phyloP scores from a whole-genome alignment of 2,888 invertebrate species.

The Rhogogaster chlorosoma region DNA sequence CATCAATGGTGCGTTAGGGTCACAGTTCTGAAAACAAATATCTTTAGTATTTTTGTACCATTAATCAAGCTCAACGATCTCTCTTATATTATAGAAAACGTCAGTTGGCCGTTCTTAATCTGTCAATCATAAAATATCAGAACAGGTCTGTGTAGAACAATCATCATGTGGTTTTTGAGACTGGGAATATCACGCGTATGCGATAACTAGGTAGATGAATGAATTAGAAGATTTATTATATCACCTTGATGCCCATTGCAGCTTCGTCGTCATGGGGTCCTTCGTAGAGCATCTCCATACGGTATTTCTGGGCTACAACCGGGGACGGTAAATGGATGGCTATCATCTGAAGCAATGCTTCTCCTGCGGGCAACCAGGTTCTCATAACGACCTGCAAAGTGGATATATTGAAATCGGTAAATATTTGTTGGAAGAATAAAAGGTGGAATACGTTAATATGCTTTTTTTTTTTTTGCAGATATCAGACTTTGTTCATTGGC shows the following conservation, averaged over 20 bases:
- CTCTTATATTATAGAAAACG: neutral
- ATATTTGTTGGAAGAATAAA: neutral
- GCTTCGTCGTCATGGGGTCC: constrained; percentile 98
- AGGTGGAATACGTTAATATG: neutral
- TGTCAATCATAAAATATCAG: constrained; percentile 70
- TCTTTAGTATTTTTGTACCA: neutral
- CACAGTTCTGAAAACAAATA: constrained; percentile 86
- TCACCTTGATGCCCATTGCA: constrained; percentile 91
- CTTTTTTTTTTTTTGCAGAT: neutral
- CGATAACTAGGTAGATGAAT: neutral
- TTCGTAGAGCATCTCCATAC: constrained; percentile 99
- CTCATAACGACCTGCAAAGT: constrained; percentile 92
- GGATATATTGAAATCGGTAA: neutral
- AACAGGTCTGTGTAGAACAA: constrained; percentile 76
- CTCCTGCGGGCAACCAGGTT: constrained; percentile 99
- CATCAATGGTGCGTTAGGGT: constrained; percentile 98
- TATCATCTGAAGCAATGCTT: constrained; percentile 99
- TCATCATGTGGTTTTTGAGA: constrained; percentile 66
- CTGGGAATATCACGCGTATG: constrained; percentile 10
- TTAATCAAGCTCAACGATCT: neutral
- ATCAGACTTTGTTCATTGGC: constrained; percentile 65
- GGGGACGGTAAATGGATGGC: constrained; percentile 99
- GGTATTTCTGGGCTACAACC: constrained; percentile 98
- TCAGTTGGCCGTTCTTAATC: constrained; percentile 73
- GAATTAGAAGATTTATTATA: neutral